These are phyloP conservation scores for Enteromius mattozi DNA, from an alignment of 2,797 vertebrate genomes.

Conservation along the genomic window DNA sequence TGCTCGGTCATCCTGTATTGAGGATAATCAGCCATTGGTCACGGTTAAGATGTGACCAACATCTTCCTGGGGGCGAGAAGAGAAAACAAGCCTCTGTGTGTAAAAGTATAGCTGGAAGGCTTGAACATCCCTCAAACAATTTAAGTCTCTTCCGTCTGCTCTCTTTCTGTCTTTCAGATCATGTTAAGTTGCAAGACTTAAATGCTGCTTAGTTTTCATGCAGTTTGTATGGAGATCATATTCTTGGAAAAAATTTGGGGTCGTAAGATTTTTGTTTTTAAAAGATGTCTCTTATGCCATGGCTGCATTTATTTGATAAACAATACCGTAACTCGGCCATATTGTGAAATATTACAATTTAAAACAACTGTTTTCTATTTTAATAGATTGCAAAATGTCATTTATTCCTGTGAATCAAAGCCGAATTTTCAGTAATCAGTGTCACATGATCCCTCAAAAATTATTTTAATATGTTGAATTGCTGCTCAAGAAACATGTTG, in stretches of 20 bases:
- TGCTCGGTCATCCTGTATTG: neutral
- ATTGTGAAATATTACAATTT: neutral
- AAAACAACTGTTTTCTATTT: neutral
- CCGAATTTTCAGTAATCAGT: neutral
- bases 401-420: neutral
- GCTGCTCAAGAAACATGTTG: neutral
- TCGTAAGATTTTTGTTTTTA: neutral
- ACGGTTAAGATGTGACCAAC: slow-evolving; percentile 23
- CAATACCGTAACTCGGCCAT: neutral
- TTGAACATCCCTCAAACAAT: neutral
- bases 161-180: neutral
- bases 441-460: neutral
- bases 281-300: neutral
- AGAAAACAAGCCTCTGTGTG: slow-evolving; percentile 29
- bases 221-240: neutral
- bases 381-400: neutral
- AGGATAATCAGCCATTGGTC: slow-evolving; percentile 41
- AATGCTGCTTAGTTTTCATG: neutral
- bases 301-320: neutral
- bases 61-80: neutral
- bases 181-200: neutral
- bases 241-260: neutral
- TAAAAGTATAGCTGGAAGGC: slow-evolving; percentile 4
- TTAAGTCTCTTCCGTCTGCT: neutral
- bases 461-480: neutral